Conservation (phyloP, 2,888 invertebrate species). For the Heliconius aoede region DNA sequence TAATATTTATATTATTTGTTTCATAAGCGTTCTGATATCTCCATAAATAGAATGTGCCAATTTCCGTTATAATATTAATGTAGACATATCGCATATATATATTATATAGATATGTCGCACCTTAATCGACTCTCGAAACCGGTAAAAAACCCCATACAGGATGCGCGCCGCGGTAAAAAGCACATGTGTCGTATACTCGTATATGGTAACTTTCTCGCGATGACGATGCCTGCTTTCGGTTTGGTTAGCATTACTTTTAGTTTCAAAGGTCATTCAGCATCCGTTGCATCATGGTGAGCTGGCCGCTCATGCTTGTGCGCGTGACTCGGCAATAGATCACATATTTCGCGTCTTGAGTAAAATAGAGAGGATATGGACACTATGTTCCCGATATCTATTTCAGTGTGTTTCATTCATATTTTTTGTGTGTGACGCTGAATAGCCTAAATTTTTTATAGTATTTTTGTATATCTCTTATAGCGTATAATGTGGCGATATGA, state of each 20-base stretch:
- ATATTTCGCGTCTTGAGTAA: no score
- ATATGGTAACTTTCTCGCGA: slow-evolving; percentile 40
- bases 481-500: no score
- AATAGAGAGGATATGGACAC: no score
- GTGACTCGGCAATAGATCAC: no score
- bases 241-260: slow-evolving; percentile 40
- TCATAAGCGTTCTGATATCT: not conserved
- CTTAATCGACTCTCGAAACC: slow-evolving; percentile 33
- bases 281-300: slow-evolving; percentile 3
- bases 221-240: slow-evolving; percentile 37
- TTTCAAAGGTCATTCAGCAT: slow-evolving; percentile 42
- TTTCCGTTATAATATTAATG: slow-evolving; percentile 1
- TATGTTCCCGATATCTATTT: no score
- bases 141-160: slow-evolving; percentile 40
- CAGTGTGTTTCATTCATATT: no score
- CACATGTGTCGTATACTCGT: slow-evolving; percentile 35
- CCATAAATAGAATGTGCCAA: not conserved
- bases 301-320: no score
- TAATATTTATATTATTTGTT: no score
- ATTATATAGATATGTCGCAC: not conserved
- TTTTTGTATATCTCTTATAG: no score
- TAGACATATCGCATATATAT: no score
- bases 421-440: no score
- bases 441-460: no score
- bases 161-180: slow-evolving; percentile 28